Base-by-base conservation (phyloP, 2,113 vertebrate genomes). In the Tachysurus fulvidraco region DNA sequence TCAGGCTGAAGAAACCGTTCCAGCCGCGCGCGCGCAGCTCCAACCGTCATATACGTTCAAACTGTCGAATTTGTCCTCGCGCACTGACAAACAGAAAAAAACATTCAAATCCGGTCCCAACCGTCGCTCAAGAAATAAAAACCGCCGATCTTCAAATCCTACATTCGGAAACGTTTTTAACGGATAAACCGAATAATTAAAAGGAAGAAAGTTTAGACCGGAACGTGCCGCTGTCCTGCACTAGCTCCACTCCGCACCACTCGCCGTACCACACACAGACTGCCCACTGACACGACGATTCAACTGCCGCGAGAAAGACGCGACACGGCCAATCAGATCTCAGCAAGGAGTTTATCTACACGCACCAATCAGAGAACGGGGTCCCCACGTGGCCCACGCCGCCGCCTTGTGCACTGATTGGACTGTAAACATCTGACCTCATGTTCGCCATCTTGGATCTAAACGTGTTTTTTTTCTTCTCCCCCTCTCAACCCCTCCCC, bases 241-340 rank as follows among this genome's bases (percentile, higher is more conserved):
- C 87, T 90, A 86, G 93, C 90, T 93, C 62, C 30, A 91, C 92
- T 94, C 92, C 91, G 81, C 81, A n/a, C 46, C 19, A 21, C 36
- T 74, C 92, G 94, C 93, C 96, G 96, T 94, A 93, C 96, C 96
- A 96, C 96, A 96, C 96, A 96, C 96, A 96, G 95, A 94, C 95
- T 94, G 92, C 81, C 93, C 92, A 92, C 92, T 92, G 94, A 95
- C 96, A 96, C 94, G 95, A 95, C 95, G 95, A 95, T 93, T 94
- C 92, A 94, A 94, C 95, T 93, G 95, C 92, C 92, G 95, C 93
- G 95, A 95, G 95, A 96, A 94, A 93, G 92, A 92, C 93, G 86
- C 83, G 90, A 92, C 73, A 89, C 85, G 83, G 91, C 95, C 96
- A 96, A 95, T 95, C 92, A 89, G 92, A 82, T 91, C 90, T 91